Evolutionary conservation across 2,888 invertebrate species (phyloP).

Genomic region (Dromius quadrimaculatus): DNA sequence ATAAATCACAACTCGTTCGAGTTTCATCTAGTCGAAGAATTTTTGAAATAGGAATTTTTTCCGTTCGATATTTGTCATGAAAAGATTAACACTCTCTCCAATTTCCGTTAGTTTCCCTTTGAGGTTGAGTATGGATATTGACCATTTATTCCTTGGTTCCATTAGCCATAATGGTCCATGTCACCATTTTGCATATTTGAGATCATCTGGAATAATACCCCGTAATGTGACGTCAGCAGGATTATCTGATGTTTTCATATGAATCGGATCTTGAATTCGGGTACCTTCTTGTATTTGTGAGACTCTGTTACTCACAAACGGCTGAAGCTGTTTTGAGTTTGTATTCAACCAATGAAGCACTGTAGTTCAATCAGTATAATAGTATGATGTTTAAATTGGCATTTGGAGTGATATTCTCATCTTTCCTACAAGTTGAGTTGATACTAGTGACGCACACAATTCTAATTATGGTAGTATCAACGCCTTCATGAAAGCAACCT

Average conservation of each 20-base stretch:
- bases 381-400: not conserved
- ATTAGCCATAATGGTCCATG: conserved; percentile 32
- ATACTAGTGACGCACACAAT: conserved; percentile 28
- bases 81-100: not conserved
- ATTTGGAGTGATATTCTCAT: not conserved
- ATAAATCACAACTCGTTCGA: not conserved
- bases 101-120: conserved; percentile 1
- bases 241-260: conserved; percentile 23
- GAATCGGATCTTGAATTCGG: not conserved
- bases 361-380: conserved; percentile 28
- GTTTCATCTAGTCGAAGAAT: not conserved
- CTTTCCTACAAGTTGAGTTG: conserved; percentile 9
- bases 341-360: conserved; percentile 31
- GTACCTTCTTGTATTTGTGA: conserved; percentile 33
- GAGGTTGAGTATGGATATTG: not conserved
- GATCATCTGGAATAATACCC: not conserved
- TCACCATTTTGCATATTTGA: conserved; percentile 28
- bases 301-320: conserved; percentile 30
- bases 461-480: conserved; percentile 20
- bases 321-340: not conserved
- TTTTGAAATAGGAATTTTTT: not conserved
- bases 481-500: conserved; percentile 22
- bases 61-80: not conserved
- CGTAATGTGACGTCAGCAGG: conserved; percentile 24
- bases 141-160: conserved; percentile 3